Base-by-base conservation (phyloP, 2,797 vertebrate genomes). In the Agapornis canus region DNA sequence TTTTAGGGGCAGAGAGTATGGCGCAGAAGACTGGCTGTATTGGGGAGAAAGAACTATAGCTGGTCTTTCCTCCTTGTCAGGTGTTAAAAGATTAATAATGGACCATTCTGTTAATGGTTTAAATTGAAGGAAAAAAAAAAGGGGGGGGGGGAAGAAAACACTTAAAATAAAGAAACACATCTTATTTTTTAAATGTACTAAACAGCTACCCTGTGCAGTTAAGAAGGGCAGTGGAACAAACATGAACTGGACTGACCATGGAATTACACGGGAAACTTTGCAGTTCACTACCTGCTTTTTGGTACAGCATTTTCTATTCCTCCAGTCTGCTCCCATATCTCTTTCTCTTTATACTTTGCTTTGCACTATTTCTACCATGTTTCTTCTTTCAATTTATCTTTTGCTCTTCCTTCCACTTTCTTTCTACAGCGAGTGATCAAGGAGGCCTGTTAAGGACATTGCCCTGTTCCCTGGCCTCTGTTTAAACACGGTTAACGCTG, bases 31-130 rank as follows among this genome's bases (percentile, higher is more conserved):
- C 47, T 12, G 51, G 22, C 42, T 68, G 37, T 92, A 88, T 68
- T 79, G 82, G 37, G 63, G 66, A 93, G 84, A 89, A 91, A 94
- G 93, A 91, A 42, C 84, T 63, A 80, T 52, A 73, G 39, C 68
- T 82, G 70, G 52, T 65, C 64, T 95, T 91, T 94, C 56, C 60
- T 84, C 25, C 85, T 49, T 65, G 48, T 75, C 56, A 43, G 9
- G 37, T 70, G 51, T 86, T 88, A 64, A 64, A 52, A 64, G 51
- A 61, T 77, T 77, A 43, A 23, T 47, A 86, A 76, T 14, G 11
- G 22, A 25, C 6, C n/a, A 60, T 48, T 90, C 86, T 49, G 66
- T 86, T 91, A n/a, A 35, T 57, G 40, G 42, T 77, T 96, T 84
- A 56, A 94, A 64, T 56, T 71, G 64, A 1, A 69, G 85, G 85